Evolutionary conservation across 2,888 invertebrate species (phyloP).

Genomic region (Corythucha ciliata): DNA sequence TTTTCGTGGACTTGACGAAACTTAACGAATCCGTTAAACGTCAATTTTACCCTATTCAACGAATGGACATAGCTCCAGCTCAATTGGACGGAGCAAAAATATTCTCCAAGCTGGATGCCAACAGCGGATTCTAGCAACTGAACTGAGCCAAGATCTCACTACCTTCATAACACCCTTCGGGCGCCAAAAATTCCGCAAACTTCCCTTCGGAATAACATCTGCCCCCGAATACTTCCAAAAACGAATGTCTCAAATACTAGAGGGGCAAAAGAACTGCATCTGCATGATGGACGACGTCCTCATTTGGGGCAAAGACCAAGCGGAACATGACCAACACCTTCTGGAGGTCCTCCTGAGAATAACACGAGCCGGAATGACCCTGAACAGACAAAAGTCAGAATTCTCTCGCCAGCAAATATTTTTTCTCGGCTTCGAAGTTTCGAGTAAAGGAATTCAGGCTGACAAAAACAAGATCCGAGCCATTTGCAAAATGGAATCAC

Average conservation of each 20-base stretch:
- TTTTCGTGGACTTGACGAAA: conserved; percentile 17
- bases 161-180: conserved; percentile 21
- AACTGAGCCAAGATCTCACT: conserved; percentile 11
- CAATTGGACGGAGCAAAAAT: conserved; percentile 12
- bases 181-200: conserved; percentile 11
- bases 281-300: conserved; percentile 35
- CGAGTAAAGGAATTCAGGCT: conserved; percentile 24
- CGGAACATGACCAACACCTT: conserved; percentile 30
- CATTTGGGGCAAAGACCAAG: conserved; percentile 27
- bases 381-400: conserved; percentile 31
- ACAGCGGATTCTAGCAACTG: conserved; percentile 20
- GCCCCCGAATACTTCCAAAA: conserved; percentile 37
- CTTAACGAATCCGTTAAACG: conserved; percentile 16
- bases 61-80: conserved; percentile 8
- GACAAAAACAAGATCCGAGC: conserved; percentile 25
- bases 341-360: conserved; percentile 12
- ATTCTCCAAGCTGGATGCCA: conserved; percentile 20
- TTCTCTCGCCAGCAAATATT: too few species aligned
- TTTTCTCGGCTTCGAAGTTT: conserved; percentile 33
- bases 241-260: conserved; percentile 18
- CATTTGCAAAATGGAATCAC: conserved; percentile 19
- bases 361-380: conserved; percentile 25
- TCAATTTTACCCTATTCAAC: conserved; percentile 12
- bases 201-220: conserved; percentile 35
- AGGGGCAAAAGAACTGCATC: conserved; percentile 25